Base-by-base conservation (phyloP, 2,888 invertebrate genomes). In the Drosophila paranaensis region DNA sequence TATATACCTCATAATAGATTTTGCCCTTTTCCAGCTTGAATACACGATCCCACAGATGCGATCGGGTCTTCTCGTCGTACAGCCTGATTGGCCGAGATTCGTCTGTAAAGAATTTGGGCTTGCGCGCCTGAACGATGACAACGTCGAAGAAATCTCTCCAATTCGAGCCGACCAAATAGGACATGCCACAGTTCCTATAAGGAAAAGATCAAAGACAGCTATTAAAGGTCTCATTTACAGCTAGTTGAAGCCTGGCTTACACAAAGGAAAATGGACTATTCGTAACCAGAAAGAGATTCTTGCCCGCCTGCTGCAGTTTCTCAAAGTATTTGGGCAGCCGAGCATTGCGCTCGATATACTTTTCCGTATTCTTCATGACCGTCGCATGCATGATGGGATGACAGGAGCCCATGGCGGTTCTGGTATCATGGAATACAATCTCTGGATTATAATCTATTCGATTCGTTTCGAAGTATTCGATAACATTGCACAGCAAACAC, bases 191-290 rank as follows among this genome's bases (percentile, higher is more conserved):
- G 92, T 98, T 96, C 40, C 98, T 98, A 27, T 20, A n/a, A n/a
- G 3, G 0, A 13, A 2, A 10, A 9, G 16, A 16, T 8, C 5
- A 6, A 1, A 9, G 20, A 14, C 0, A 5, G 8, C 0, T 6
- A 43, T 10, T 11, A 25, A 0, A 14, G 1, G 13, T 3, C 0
- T 10, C 1, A 25, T 13, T 20, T 10, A 20, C 3, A 16, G 14
- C 6, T 14, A 33, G 8, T 1, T 13, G 0, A 16, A 14, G 3
- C 11, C 35, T 0, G 0, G 94, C 96, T 95, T 94, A 97, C 98
- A 98, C 98, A 94, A 99, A 99, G 89, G 96, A 96, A 92, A 96
- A 98, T 0, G 98, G 98, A 92, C 98, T 98, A 92, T 99, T 99
- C 11, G 99, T 99, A 14, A 99, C 98, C 65, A 99, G 94, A 93